A percentile compares a stretch with the other conserved stretches of the same genome.
Conservation (phyloP, 2,888 invertebrate genomes). For the Loripinus fragilis region DNA sequence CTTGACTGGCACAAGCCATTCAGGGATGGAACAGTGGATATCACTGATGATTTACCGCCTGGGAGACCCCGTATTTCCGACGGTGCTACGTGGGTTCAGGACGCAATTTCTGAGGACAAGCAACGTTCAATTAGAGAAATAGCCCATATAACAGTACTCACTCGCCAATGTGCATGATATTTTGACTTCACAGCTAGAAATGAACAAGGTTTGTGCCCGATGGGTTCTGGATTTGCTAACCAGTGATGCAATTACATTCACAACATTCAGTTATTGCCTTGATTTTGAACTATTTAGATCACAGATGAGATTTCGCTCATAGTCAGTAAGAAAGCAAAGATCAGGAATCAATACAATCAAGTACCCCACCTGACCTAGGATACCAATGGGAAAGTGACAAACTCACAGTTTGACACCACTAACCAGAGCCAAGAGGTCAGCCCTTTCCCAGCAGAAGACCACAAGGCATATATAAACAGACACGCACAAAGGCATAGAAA, state of each 20-base stretch:
- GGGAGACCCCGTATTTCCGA: background rate
- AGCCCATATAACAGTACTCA: background rate
- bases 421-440: background rate
- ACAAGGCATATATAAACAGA: background rate
- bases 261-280: too few relatives aligned
- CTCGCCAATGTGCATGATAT: background rate
- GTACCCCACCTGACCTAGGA: background rate
- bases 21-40: background rate
- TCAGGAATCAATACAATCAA: background rate
- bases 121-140: background rate
- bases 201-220: background rate
- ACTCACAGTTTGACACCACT: background rate
- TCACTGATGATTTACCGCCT: background rate
- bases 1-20: background rate
- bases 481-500: too few relatives aligned
- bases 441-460: background rate
- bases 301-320: too few relatives aligned
- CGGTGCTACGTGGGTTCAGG: background rate
- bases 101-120: background rate
- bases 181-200: background rate
- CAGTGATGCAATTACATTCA: too few relatives aligned
- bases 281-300: too few relatives aligned
- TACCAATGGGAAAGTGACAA: background rate
- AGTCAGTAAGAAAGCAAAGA: too few relatives aligned
- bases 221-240: background rate